Conservation (phyloP, 2,888 invertebrate species). For the Tachina lurida region DNA sequence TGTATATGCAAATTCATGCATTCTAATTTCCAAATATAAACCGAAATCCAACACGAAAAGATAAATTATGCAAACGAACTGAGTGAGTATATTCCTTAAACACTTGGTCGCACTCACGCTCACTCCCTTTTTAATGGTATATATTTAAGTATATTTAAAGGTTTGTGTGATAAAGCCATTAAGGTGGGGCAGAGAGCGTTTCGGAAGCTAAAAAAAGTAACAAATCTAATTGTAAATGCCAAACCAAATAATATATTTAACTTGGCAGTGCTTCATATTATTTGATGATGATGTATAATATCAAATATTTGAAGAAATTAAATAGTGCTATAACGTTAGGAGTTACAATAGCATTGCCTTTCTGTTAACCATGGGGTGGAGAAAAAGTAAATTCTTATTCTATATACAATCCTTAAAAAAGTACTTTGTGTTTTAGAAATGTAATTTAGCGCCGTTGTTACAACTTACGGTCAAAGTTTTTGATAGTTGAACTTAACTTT, state of each 20-base stretch:
- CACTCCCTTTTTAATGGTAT: slow-evolving; percentile 11
- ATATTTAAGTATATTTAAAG: slow-evolving; percentile 25
- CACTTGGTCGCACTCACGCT: slow-evolving; percentile 15
- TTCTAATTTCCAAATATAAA: slow-evolving; percentile 53
- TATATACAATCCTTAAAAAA: not conserved
- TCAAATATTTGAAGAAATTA: slow-evolving; percentile 42
- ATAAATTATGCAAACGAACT: slow-evolving; percentile 63
- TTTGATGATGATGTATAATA: slow-evolving; percentile 38
- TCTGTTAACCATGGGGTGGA: not conserved
- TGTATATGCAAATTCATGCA: slow-evolving; percentile 48
- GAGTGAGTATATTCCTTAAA: slow-evolving; percentile 16
- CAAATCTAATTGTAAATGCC: slow-evolving; percentile 56
- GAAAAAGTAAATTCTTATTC: not conserved
- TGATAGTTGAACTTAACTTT: too few species aligned
- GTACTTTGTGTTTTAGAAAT: not conserved
- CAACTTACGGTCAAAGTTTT: too few species aligned
- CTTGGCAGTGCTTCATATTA: slow-evolving; percentile 45
- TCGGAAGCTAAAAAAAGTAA: not conserved
- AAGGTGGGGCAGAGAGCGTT: slow-evolving; percentile 1
- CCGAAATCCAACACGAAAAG: not conserved
- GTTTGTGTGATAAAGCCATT: slow-evolving; percentile 32
- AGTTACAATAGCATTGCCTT: not conserved
- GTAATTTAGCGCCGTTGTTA: not conserved
- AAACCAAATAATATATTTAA: slow-evolving; percentile 63
- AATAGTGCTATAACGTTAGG: not conserved